phyloP scores from a whole-genome alignment of 2,797 vertebrate species.

The Paedocypris micromegethes region DNA sequence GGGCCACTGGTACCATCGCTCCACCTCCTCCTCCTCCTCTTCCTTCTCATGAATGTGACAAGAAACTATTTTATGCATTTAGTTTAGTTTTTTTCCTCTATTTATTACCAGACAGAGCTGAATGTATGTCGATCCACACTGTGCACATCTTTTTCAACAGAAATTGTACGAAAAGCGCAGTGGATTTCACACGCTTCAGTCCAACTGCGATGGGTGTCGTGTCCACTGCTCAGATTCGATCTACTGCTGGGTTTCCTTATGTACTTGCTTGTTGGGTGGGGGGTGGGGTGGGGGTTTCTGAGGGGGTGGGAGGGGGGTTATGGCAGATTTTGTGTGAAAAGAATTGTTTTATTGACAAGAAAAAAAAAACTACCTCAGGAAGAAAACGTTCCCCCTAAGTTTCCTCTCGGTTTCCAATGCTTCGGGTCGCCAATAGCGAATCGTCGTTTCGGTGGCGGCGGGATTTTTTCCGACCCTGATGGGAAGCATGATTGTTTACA shows the following conservation, averaged over 20 bases:
- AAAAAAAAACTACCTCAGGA: constrained; percentile 90
- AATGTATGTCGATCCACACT: constrained; percentile 99
- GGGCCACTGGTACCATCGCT: constrained; percentile 48
- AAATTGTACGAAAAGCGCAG: constrained; percentile 84
- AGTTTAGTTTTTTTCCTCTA: constrained; percentile 83
- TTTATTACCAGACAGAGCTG: constrained; percentile 99
- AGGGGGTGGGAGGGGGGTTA: too few species aligned
- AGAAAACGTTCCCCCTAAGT: constrained; percentile 67
- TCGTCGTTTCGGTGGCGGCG: not conserved
- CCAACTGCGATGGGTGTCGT: constrained; percentile 89
- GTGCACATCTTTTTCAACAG: constrained; percentile 87
- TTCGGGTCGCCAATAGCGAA: constrained; percentile 55
- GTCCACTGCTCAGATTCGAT: constrained; percentile 87
- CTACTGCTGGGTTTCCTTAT: constrained; percentile 75
- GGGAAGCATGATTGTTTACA: constrained; percentile 21
- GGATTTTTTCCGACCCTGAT: not conserved
- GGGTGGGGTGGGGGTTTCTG: too few species aligned
- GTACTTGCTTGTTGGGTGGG: constrained; percentile 49
- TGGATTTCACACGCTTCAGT: constrained; percentile 94
- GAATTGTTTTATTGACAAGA: constrained; percentile 60
- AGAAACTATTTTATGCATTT: constrained; percentile 78
- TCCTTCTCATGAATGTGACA: constrained; percentile 74
- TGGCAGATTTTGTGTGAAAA: constrained; percentile 69
- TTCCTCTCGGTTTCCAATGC: constrained; percentile 64
- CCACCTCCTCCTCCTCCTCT: constrained; percentile 59